phyloP scores from a whole-genome alignment of 1,140 invertebrate species.

The Bombus turneri region DNA sequence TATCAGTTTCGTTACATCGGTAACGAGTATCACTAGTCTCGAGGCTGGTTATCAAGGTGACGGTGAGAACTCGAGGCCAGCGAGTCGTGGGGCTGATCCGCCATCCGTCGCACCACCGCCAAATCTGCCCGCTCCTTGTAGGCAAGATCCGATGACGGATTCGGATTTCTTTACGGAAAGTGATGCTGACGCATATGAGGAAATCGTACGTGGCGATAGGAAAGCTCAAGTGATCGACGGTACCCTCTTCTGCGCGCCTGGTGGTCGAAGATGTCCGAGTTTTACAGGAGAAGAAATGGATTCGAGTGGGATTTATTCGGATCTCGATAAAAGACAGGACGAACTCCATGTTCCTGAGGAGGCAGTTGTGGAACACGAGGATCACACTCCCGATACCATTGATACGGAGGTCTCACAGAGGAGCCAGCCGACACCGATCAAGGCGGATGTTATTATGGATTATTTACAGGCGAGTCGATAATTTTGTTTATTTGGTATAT shows the following conservation, averaged over 20 bases:
- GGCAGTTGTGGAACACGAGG: conserved; percentile 67
- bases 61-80: conserved; percentile 91
- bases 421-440: conserved; percentile 74
- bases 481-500: background rate
- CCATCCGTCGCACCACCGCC: conserved; percentile 82
- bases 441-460: conserved; percentile 61
- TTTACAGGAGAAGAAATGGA: conserved; percentile 88
- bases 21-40: conserved; percentile 92
- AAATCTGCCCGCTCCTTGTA: conserved; percentile 77
- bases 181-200: conserved; percentile 91
- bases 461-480: conserved; percentile 64
- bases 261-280: conserved; percentile 79
- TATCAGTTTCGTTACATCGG: conserved; percentile 90
- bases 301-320: conserved; percentile 92
- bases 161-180: conserved; percentile 95
- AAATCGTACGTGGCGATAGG: conserved; percentile 87
- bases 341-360: conserved; percentile 70
- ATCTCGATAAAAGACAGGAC: conserved; percentile 87
- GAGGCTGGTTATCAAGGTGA: conserved; percentile 94
- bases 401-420: conserved; percentile 78
- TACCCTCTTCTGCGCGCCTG: conserved; percentile 88
- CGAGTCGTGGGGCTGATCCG: conserved; percentile 89
- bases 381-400: conserved; percentile 74
- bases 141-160: conserved; percentile 92
- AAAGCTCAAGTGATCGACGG: conserved; percentile 90